Evolutionary conservation across 2,888 invertebrate species (phyloP).

Genomic region (Tenthredo mesomela): DNA sequence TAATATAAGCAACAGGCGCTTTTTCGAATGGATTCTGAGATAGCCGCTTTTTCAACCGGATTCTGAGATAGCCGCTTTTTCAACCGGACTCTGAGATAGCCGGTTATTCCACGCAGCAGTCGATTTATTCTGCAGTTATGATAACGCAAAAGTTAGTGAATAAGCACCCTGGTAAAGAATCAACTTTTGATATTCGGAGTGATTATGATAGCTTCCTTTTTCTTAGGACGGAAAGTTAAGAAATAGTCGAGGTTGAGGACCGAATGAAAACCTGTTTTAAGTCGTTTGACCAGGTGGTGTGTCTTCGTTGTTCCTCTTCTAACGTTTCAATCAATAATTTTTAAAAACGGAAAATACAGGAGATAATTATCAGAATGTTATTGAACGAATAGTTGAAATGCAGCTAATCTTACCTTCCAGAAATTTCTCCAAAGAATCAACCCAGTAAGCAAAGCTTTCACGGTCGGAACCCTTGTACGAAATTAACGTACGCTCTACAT

Average conservation of each 20-base stretch:
- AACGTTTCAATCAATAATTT: background rate
- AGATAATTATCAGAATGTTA: background rate
- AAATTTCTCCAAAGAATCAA: conserved; percentile 86
- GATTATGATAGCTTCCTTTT: background rate
- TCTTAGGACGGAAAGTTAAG: background rate
- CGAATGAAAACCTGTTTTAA: conserved; percentile 9
- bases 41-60: too few species aligned
- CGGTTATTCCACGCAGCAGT: too few species aligned
- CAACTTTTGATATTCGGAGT: background rate
- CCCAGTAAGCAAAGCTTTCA: conserved; percentile 90
- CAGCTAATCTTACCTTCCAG: conserved; percentile 84
- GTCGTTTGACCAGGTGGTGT: background rate
- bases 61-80: too few species aligned
- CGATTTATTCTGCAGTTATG: too few species aligned
- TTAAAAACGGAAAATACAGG: conserved; percentile 36
- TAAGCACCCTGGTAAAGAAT: too few species aligned
- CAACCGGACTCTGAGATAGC: too few species aligned
- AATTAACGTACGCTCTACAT: conserved; percentile 96
- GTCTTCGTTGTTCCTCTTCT: background rate
- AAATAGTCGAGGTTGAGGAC: background rate
- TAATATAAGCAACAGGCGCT: too few species aligned
- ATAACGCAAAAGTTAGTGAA: too few species aligned
- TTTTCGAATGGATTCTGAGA: too few species aligned
- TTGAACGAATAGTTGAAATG: background rate
- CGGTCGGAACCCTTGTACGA: conserved; percentile 93